Percentiles rank a stretch among this genome's conserved stretches.
phyloP scores from a whole-genome alignment of 2,888 invertebrate species.

The Agrotis clavis region DNA sequence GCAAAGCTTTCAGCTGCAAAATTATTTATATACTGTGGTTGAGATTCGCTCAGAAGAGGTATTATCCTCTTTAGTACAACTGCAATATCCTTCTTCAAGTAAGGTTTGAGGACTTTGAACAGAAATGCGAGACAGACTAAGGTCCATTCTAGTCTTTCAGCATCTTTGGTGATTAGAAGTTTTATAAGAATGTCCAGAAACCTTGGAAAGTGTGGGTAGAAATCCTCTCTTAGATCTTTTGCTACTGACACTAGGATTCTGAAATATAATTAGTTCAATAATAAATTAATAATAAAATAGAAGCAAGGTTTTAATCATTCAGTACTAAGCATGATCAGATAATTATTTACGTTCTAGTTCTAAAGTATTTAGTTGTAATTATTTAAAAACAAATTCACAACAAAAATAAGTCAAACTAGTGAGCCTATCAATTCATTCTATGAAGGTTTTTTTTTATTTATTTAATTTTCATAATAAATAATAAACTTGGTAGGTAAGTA shows the following conservation, averaged over 20 bases:
- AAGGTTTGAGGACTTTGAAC: slow-evolving; percentile 97
- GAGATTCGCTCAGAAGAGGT: slow-evolving; percentile 94
- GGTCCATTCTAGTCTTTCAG: slow-evolving; percentile 96
- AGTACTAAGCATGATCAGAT: not conserved
- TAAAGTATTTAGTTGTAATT: not conserved
- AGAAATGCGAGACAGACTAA: slow-evolving; percentile 97
- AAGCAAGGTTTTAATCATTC: not conserved
- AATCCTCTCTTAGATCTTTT: slow-evolving; percentile 96
- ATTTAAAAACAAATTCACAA: not conserved
- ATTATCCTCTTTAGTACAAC: slow-evolving; percentile 93
- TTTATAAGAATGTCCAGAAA: slow-evolving; percentile 94
- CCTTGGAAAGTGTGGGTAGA: slow-evolving; percentile 95
- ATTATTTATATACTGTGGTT: slow-evolving; percentile 96
- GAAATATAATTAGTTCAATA: slow-evolving; percentile 65
- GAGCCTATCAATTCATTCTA: too few species aligned
- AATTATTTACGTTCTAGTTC: not conserved
- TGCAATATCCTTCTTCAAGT: slow-evolving; percentile 95
- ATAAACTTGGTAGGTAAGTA: too few species aligned
- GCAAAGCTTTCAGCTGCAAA: slow-evolving; percentile 99
- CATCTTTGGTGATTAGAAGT: slow-evolving; percentile 94
- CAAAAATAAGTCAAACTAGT: not conserved
- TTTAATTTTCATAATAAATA: too few species aligned
- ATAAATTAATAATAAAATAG: not conserved
- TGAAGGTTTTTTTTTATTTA: too few species aligned
- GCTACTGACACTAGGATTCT: slow-evolving; percentile 96